Evolutionary conservation across 2,797 vertebrate species (phyloP).

Genomic region (Cirrhinus mrigala): DNA sequence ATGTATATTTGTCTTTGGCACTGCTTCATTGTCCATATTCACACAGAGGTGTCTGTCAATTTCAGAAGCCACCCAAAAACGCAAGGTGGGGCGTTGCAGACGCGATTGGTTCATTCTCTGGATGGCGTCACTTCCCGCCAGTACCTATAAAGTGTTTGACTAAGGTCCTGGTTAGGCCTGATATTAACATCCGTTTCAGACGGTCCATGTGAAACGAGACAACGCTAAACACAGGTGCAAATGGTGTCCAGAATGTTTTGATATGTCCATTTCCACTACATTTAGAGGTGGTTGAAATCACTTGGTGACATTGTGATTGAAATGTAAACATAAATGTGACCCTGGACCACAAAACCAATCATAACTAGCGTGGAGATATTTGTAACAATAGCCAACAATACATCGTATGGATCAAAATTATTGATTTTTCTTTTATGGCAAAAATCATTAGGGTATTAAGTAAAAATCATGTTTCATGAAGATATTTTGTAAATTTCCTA

Average conservation of each 20-base stretch:
- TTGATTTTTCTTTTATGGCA: too few species aligned
- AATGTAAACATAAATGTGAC: not conserved
- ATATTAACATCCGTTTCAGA: not conserved
- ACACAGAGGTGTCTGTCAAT: slow-evolving; percentile 76
- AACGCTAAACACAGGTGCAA: not conserved
- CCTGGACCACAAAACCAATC: not conserved
- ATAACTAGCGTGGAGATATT: too few species aligned
- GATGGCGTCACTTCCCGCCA: slow-evolving; percentile 33
- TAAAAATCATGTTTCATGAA: too few species aligned
- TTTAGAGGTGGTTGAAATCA: not conserved
- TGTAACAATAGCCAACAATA: too few species aligned
- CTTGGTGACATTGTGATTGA: not conserved
- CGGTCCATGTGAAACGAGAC: not conserved
- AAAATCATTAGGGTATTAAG: too few species aligned
- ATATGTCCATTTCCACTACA: not conserved
- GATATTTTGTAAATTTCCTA: too few species aligned
- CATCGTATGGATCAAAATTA: too few species aligned
- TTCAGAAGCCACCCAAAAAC: slow-evolving; percentile 60
- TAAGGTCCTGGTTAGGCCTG: not conserved
- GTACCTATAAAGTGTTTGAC: slow-evolving; percentile 8
- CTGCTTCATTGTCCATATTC: slow-evolving; percentile 80
- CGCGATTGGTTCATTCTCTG: slow-evolving; percentile 14
- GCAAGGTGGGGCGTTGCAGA: slow-evolving; percentile 66
- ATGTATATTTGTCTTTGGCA: slow-evolving; percentile 82
- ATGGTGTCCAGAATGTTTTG: not conserved